A percentile compares a stretch with the other conserved stretches of the same genome.
Evolutionary conservation across 1,140 invertebrate species (phyloP).

Genomic region (Ectropis grisescens): DNA sequence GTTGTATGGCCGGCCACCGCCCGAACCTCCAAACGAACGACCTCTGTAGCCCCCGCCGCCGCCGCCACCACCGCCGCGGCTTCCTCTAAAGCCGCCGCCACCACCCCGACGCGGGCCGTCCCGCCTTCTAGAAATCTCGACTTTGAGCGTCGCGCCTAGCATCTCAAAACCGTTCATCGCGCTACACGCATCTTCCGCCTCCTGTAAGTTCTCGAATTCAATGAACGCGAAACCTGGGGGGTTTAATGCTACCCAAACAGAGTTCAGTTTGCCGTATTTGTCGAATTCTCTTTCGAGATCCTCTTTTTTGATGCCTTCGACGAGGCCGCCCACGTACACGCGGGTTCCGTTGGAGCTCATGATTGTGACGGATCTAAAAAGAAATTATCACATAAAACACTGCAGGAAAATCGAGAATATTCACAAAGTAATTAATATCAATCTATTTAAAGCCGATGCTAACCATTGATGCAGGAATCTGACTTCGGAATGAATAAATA

Average conservation of each 20-base stretch:
- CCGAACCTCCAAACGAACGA: slow-evolving; percentile 35
- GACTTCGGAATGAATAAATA: no score
- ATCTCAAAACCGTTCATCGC: slow-evolving; percentile 90
- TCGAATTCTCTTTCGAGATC: slow-evolving; percentile 88
- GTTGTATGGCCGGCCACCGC: slow-evolving; percentile 21
- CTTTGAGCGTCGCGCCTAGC: slow-evolving; percentile 83
- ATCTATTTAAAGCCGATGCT: no score
- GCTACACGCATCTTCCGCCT: slow-evolving; percentile 94
- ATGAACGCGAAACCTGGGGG: slow-evolving; percentile 98
- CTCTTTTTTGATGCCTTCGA: slow-evolving; percentile 88
- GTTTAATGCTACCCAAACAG: slow-evolving; percentile 85
- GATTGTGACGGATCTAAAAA: slow-evolving; percentile 42
- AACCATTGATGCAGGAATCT: no score
- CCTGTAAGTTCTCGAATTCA: slow-evolving; percentile 95
- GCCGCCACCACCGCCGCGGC: slow-evolving; percentile 50
- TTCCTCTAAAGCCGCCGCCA: slow-evolving; percentile 66
- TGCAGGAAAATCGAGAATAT: no score
- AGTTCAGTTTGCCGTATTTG: slow-evolving; percentile 93
- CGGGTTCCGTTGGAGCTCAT: slow-evolving; percentile 73
- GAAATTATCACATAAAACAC: no score
- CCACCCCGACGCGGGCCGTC: slow-evolving; percentile 72
- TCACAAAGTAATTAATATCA: no score
- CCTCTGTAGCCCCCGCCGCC: slow-evolving; percentile 25
- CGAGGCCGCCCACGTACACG: slow-evolving; percentile 88
- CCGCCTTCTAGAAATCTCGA: slow-evolving; percentile 85